Conservation (phyloP, 2,888 invertebrate genomes). For the Cryptophagus acutangulus region DNA sequence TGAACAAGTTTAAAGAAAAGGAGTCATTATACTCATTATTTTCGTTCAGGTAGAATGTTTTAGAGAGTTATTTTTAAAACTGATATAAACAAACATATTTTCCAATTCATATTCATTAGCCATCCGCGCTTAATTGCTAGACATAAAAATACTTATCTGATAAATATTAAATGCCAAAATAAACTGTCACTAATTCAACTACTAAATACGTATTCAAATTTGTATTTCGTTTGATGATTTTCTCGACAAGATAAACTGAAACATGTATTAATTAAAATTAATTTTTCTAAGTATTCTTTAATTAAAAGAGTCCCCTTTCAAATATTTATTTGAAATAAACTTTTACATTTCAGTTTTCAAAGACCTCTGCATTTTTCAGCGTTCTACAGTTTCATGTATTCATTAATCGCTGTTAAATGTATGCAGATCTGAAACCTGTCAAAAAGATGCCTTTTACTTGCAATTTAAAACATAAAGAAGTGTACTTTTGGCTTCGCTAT, state of each 20-base stretch:
- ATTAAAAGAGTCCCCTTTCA: conserved; percentile 1
- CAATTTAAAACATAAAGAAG: too few relatives aligned
- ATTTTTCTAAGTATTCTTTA: not conserved
- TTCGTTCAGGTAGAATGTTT: conserved; percentile 14
- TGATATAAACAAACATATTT: conserved; percentile 8
- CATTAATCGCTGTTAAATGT: too few relatives aligned
- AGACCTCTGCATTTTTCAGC: too few relatives aligned
- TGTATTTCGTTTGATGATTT: conserved; percentile 1
- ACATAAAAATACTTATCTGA: too few relatives aligned
- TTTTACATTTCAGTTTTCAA: too few relatives aligned
- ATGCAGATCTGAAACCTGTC: too few relatives aligned
- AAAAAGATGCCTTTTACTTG: too few relatives aligned
- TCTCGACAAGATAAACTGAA: not conserved
- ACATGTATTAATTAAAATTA: not conserved
- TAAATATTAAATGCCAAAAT: too few relatives aligned
- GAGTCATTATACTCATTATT: conserved; percentile 31
- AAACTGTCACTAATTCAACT: too few relatives aligned
- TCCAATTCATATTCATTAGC: conserved; percentile 7
- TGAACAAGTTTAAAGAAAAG: conserved; percentile 30
- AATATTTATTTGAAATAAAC: not conserved
- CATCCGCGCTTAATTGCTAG: not conserved
- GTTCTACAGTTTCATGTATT: too few relatives aligned
- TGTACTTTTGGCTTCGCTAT: too few relatives aligned
- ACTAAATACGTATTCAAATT: too few relatives aligned
- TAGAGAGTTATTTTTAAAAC: conserved; percentile 6